Evolutionary conservation across 2,888 invertebrate genomes (phyloP), one percentile per base, ranked within the genome.

Genomic region (Polydrusus tereticollis): DNA sequence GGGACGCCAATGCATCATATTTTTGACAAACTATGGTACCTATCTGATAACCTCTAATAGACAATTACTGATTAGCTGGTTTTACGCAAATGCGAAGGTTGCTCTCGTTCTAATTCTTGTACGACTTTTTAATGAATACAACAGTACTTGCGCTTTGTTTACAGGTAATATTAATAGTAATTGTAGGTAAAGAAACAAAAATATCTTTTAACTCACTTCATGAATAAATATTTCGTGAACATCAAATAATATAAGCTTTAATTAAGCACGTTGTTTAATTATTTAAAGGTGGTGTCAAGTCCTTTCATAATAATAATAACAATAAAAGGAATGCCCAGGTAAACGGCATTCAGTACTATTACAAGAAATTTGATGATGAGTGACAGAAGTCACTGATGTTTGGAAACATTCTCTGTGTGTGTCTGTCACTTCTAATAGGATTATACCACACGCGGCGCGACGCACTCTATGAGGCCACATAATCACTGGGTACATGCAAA

Each of bases 331-430:
- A 63, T 29, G 62, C 47, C 52, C 58, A 69, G 69, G 63, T 69
- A 69, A 47, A 57, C 43, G 36, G 16, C 58, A 62, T 62, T 69
- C 43, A 23, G 47, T 69, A 23, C 43, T 64, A 62, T 45, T 43
- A 16, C 65, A n/a, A 60, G 38, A 68, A 55, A 72, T n/a, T n/a
- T 72, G 75, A 77, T 59, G 73, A 75, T 77, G 77, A 77, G 66
- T 77, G 77, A 76, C 75, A 77, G 75, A 75, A 77, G 76, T 77
- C 75, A 72, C 59, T 68, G 72, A 26, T 76, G 74, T 74, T 76
- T 76, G 74, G 67, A 73, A 75, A 75, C 75, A 75, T 62, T 64
- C 72, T 69, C 66, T 57, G 50, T 74, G 69, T 74, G 58, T 55
- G 71, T 38, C 69, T 67, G 74, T 68, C 71, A 71, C 18, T 67